Evolutionary conservation across 2,888 invertebrate species (phyloP), one percentile per base, ranked within the genome.

Genomic region (Cotesia congregata): DNA sequence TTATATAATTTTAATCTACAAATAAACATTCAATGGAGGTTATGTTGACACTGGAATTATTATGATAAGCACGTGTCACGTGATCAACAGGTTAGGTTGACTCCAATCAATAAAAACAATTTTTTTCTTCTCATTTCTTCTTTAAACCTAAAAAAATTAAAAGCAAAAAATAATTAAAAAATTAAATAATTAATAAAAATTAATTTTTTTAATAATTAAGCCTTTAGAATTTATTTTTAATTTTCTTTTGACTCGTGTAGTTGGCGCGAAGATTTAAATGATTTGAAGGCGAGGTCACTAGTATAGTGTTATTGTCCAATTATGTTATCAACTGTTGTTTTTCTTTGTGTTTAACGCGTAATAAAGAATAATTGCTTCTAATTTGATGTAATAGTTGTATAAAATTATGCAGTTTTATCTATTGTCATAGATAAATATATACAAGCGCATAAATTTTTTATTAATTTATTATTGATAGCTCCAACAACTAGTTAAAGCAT

Each of bases 221-320:
- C 7, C n/a, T 2, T 40, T 7, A 68, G n/a, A 50, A 7, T 17
- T 6, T 4, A 12, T 69, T 7, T 6, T 17, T 4, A 20, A 2
- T 30, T 3, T 70, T 38, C 4, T 20, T 38, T 60, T 71, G 71
- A 62, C n/a, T 71, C 15, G 2, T 6, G 15, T 30, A 6, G 30
- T 62, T 61, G 39, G 61, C 71, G 62, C 71, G 30, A 38, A 62
- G 39, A 61, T 62, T 71, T 39, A 3, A 71, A 71, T 62, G n/a
- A 7, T 40, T 71, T 9, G 9, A 71, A 71, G 17, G 39, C 2
- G 6, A 7, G 15, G 15, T n/a, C 30, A 62, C 15, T 6, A 15
- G 20, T 17, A 3, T 6, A 15, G 20, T 17, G 7, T 17, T 17
- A 5, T 17, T 62, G 20, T 7, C 50, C 12, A 50, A 50, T 50